Conservation (phyloP, 2,113 vertebrate species). For the Solea solea region DNA sequence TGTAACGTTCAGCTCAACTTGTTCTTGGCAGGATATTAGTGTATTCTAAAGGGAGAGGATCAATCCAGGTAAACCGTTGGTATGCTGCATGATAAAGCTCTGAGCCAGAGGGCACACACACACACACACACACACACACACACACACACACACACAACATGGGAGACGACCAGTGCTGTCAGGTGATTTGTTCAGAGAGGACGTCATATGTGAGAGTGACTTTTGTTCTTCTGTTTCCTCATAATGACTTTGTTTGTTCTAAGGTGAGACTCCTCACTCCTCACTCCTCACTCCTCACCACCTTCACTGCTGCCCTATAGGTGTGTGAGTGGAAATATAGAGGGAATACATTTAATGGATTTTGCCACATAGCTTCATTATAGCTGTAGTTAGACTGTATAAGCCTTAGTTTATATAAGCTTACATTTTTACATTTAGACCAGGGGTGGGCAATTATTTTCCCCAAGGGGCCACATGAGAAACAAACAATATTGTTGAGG, state of each 20-base stretch:
- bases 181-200: slow-evolving; percentile 26
- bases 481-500: too few relatives aligned
- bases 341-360: too few relatives aligned
- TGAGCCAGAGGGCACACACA: slow-evolving; percentile 62
- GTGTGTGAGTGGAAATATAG: neutral
- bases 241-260: slow-evolving; percentile 58
- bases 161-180: slow-evolving; percentile 21
- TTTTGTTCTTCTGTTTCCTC: slow-evolving; percentile 49
- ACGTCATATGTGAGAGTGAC: slow-evolving; percentile 23
- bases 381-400: too few relatives aligned
- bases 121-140: slow-evolving; percentile 31
- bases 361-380: too few relatives aligned
- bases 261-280: slow-evolving; percentile 47
- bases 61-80: slow-evolving; percentile 79
- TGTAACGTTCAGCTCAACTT: slow-evolving; percentile 70
- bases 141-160: slow-evolving; percentile 12
- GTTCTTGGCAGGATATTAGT: slow-evolving; percentile 79
- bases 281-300: slow-evolving; percentile 50
- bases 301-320: slow-evolving; percentile 17
- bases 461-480: too few relatives aligned
- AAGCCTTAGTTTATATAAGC: too few relatives aligned
- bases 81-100: slow-evolving; percentile 75
- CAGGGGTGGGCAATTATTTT: too few relatives aligned
- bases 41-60: slow-evolving; percentile 51
- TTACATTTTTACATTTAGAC: too few relatives aligned